Evolutionary conservation across 2,113 vertebrate species (phyloP).

Genomic region (Cairina moschata): DNA sequence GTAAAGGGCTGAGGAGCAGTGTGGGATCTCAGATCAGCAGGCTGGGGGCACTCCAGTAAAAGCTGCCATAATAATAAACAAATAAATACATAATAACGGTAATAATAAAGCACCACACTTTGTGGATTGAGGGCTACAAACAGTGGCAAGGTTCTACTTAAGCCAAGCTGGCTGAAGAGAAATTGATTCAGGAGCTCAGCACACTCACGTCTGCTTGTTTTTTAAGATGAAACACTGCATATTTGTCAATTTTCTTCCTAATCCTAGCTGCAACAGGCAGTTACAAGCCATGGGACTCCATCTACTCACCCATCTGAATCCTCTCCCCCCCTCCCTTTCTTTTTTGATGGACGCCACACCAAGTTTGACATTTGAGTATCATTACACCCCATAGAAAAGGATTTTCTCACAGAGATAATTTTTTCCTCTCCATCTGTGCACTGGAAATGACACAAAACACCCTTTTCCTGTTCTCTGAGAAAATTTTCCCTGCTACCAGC

Average conservation of each 20-base stretch:
- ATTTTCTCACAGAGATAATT: not conserved
- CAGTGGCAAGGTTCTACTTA: not conserved
- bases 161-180: no score
- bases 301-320: not conserved
- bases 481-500: not conserved
- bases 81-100: not conserved
- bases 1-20: not conserved
- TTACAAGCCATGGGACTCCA: not conserved
- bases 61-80: not conserved
- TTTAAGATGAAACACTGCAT: not conserved
- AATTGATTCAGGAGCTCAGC: no score
- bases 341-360: not conserved
- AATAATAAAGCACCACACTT: not conserved
- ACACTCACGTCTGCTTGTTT: not conserved
- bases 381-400: not conserved
- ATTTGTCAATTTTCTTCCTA: not conserved
- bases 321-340: not conserved
- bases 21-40: not conserved
- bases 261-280: not conserved
- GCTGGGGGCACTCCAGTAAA: not conserved
- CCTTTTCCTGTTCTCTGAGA: constrained; percentile 9
- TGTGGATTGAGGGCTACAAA: not conserved
- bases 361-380: not conserved
- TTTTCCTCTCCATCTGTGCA: not conserved
- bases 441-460: not conserved